Base-by-base conservation (phyloP, 1,140 invertebrate genomes). In the Scaptodrosophila lebanonensis region DNA sequence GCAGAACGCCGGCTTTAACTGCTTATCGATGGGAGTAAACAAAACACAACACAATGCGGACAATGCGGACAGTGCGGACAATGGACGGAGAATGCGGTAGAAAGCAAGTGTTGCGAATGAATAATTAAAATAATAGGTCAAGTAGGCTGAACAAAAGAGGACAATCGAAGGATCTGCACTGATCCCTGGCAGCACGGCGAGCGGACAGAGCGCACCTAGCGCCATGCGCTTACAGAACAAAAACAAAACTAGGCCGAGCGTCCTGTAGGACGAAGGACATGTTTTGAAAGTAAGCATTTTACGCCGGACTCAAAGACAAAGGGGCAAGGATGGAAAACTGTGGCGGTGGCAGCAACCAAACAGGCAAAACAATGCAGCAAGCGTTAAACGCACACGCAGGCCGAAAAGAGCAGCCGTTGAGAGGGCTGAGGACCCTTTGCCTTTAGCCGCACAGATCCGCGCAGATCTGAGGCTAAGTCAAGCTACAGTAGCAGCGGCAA, bases 121-220 rank as follows among this genome's bases (percentile, higher is more conserved):
- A 77, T 77, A 77, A 77, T 77, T 77, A 77, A 54, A 66, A 77
- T 77, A 77, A 73, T 73, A 79, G 73, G 73, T 77, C 68, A 77
- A 79, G 73, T 62, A 50, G 63, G 54, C 64, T 59, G 53, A 67
- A 76, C 63, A 77, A 72, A 79, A 50, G 40, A 12, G n/a, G n/a
- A 64, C 66, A 70, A 71, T 62, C 18, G 17, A 13, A 29, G 57
- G 48, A 72, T 73, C 68, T 59, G 38, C 35, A 45, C 65, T 82
- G 73, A 77, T 72, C 73, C 73, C 56, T 25, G 22, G 52, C 12
- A n/a, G 49, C 17, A 16, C 18, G 16, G 22, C 35, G 38, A 22
- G 48, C 33, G 18, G 11, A 13, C 8, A 27, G 7, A 42, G 54
- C 38, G 45, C 50, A 17, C 29, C 36, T 79, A 77, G 73, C 73